Conservation (phyloP, 2,113 vertebrate genomes). For the Tenebrosternarchus preto region DNA sequence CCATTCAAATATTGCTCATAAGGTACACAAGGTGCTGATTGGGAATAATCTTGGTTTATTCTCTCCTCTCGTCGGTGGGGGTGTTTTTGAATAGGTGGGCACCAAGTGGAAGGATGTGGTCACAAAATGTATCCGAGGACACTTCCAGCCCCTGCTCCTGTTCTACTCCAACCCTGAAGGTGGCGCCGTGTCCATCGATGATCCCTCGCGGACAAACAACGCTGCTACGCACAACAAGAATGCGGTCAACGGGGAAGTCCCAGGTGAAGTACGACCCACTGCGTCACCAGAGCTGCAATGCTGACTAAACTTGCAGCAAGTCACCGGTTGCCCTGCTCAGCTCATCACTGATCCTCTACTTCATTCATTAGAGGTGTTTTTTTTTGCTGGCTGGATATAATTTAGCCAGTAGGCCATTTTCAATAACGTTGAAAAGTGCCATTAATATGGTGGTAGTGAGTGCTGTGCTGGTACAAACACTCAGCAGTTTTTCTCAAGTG, state of each 20-base stretch:
- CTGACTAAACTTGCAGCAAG: neutral
- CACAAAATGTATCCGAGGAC: slow-evolving; percentile 89
- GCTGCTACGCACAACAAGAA: slow-evolving; percentile 77
- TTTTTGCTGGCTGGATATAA: too few species aligned
- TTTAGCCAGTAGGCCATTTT: too few species aligned
- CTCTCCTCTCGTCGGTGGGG: neutral
- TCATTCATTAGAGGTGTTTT: too few species aligned
- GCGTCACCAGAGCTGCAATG: neutral
- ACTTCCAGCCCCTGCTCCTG: slow-evolving; percentile 93
- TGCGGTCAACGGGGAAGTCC: slow-evolving; percentile 70
- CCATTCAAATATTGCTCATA: neutral
- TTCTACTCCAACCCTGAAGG: slow-evolving; percentile 95
- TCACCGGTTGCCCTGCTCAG: too few species aligned
- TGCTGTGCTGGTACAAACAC: too few species aligned
- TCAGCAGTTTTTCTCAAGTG: too few species aligned
- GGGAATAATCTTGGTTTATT: neutral
- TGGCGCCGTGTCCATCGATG: slow-evolving; percentile 83
- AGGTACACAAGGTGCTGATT: neutral
- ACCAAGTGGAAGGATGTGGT: slow-evolving; percentile 95
- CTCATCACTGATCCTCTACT: too few species aligned
- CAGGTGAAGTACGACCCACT: slow-evolving; percentile 70
- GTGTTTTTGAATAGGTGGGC: slow-evolving; percentile 77
- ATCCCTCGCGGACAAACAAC: slow-evolving; percentile 78
- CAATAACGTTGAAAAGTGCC: too few species aligned
- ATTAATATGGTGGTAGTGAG: too few species aligned